Conservation (phyloP, 2,113 vertebrate species). For the Phyllopteryx taeniolatus region DNA sequence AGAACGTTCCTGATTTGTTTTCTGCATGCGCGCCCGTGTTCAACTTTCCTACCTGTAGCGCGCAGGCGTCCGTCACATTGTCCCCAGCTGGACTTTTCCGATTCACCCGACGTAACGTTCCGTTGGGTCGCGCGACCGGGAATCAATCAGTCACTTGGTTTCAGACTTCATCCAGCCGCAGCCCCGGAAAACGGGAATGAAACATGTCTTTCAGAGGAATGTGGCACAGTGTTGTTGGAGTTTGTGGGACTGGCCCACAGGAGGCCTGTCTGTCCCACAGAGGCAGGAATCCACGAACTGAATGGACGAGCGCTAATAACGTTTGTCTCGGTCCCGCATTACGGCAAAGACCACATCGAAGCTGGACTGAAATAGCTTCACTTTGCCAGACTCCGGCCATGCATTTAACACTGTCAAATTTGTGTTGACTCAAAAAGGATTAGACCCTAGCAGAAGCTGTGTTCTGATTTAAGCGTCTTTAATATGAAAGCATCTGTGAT, state of each 20-base stretch:
- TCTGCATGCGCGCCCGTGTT: not conserved
- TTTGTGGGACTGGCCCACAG: constrained; percentile 48
- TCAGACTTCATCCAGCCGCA: constrained; percentile 37
- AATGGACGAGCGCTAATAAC: constrained; percentile 61
- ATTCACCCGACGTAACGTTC: constrained; percentile 26
- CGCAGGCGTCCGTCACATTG: not conserved
- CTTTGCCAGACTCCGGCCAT: constrained; percentile 45
- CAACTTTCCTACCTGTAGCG: not conserved
- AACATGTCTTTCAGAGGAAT: constrained; percentile 54
- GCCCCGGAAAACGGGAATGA: constrained; percentile 52
- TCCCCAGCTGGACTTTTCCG: constrained; percentile 26
- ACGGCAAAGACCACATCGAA: constrained; percentile 36
- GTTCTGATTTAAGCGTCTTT: constrained; percentile 9
- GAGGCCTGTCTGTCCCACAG: constrained; percentile 37
- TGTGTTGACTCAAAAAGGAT: constrained; percentile 50
- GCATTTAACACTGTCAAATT: constrained; percentile 40
- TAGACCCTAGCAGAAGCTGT: constrained; percentile 25
- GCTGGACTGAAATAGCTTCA: constrained; percentile 28
- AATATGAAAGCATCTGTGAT: constrained; percentile 28
- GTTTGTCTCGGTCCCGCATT: constrained; percentile 39
- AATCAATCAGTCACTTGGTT: constrained; percentile 37
- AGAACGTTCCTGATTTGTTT: constrained; percentile 2
- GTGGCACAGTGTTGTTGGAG: constrained; percentile 59
- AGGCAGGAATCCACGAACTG: constrained; percentile 54
- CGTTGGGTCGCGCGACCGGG: constrained; percentile 13